Base-by-base conservation (phyloP, 2,888 invertebrate species). In the Monochamus alternatus region DNA sequence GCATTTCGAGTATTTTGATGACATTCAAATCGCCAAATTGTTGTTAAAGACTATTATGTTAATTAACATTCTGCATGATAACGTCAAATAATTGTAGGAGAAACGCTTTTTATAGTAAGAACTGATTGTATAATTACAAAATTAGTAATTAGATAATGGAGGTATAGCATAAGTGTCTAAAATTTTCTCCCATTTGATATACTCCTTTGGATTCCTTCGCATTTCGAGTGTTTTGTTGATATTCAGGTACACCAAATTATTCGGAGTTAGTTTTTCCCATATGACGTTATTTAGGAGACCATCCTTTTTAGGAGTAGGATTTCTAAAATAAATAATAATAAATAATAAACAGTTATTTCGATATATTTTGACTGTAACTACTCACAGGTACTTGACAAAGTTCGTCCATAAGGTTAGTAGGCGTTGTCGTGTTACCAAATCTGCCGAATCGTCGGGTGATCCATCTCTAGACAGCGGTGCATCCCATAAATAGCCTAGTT, bases 331-430 rank as follows among this genome's bases (percentile, higher is more conserved):
- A 31, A 14, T 44, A 14, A 47, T 12, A 5, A 30, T 22, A 22
- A 22, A 22, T 22, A 1, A 22, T 22, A 22, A 22, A 22, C 22
- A 22, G 22, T 22, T 22, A 1, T 22, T 22, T 22, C 22, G 22
- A 22, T 22, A 22, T 22, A 22, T n/a, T 60, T n/a, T 12, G 14
- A 14, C 5, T 5, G 5, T 3, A 14, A 22, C 10, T 22, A 55
- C 75, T 78, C 69, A 78, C 78, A 62, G 38, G 44, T 74, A 68
- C 76, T 78, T 78, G 32, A 78, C 69, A 69, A 78, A 78, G 59
- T 78, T 78, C 7, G 77, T 30, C 78, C 80, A 80, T 14, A 81
- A 55, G 32, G 77, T 76, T 52, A 81, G 72, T 9, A 78, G 52
- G 43, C 78, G 74, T 55, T 69, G 70, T 10, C 77, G 78, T 38